Evolutionary conservation across 2,888 invertebrate species (phyloP).

Genomic region (Allacma fusca): DNA sequence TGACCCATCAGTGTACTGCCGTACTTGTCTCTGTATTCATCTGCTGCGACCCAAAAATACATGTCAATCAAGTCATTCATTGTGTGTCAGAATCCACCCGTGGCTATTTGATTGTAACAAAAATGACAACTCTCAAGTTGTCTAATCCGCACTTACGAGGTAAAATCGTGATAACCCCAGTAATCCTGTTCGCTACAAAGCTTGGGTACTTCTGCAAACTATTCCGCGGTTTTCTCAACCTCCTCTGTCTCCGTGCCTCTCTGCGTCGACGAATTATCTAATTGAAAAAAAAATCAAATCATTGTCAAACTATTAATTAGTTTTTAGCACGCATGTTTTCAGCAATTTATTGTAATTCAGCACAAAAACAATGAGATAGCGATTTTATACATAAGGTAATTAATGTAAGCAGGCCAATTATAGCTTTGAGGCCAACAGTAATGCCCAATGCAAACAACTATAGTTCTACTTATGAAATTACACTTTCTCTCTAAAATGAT

Average conservation of each 20-base stretch:
- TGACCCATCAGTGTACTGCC: background rate
- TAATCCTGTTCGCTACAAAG: constrained; percentile 27
- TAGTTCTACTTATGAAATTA: background rate
- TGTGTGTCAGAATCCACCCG: no score
- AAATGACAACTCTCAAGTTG: background rate
- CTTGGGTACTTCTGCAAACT: constrained; percentile 39
- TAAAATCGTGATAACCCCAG: constrained; percentile 26
- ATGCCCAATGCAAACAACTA: no score
- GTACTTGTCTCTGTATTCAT: constrained; percentile 7
- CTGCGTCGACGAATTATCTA: constrained; percentile 15
- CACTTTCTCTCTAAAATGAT: no score
- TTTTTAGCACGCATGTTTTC: no score
- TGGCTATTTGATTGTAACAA: no score
- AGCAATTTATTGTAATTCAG: background rate
- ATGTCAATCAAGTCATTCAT: no score
- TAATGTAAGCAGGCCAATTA: no score
- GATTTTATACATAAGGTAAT: no score
- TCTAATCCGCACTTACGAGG: constrained; percentile 14
- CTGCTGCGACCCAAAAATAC: no score
- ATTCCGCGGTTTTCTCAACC: constrained; percentile 18
- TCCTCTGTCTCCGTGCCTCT: background rate
- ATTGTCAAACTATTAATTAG: no score
- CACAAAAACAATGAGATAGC: background rate
- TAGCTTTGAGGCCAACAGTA: no score
- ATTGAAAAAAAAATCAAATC: background rate